Base-by-base conservation (phyloP, 2,797 vertebrate species). In the Furcifer pardalis region DNA sequence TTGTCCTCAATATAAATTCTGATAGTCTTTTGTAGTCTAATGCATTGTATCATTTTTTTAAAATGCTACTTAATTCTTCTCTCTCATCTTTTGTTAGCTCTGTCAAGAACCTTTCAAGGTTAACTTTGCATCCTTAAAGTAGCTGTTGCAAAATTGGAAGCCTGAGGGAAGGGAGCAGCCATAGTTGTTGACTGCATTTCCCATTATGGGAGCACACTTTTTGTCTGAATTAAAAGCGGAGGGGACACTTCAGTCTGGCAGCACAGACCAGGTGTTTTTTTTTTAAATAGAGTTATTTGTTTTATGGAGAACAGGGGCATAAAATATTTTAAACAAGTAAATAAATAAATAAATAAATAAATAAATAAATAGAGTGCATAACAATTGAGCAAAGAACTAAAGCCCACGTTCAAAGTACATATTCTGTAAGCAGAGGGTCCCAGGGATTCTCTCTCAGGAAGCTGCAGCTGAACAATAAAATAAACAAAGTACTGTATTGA, bases 11-110 rank as follows among this genome's bases (percentile, higher is more conserved):
- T 6, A 66, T 92, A 82, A 89, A 79, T 84, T 93, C 90, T 35
- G 90, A 77, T 87, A 92, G 92, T 91, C 21, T 83, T 89, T 93
- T 92, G 40, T 91, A 85, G 75, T 78, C 82, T 91, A 78, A 13
- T 42, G 7, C 23, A 83, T 66, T 83, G 82, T 37, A 12, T 88
- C 79, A 83, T 86, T 82, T 92, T 91, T 89, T 49, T 77, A 89
- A 8, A n/a, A 82, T 85, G 73, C 13, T 92, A 92, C 92, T 84
- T 91, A 87, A 89, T 46, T 90, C 42, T 91, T 79, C 65, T 56
- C 73, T 27, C 46, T 13, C 35, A 81, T 19, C 84, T 89, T 90
- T 85, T 60, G 15, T 90, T 89, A 86, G 79, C 7, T 79, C 79
- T 90, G 84, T 65, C 10, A 81, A 81, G 35, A 21, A 84, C 49